These are phyloP conservation scores for Diadumene lineata DNA, from an alignment of 92 coral and sea anemone species.

Conservation along the genomic window DNA sequence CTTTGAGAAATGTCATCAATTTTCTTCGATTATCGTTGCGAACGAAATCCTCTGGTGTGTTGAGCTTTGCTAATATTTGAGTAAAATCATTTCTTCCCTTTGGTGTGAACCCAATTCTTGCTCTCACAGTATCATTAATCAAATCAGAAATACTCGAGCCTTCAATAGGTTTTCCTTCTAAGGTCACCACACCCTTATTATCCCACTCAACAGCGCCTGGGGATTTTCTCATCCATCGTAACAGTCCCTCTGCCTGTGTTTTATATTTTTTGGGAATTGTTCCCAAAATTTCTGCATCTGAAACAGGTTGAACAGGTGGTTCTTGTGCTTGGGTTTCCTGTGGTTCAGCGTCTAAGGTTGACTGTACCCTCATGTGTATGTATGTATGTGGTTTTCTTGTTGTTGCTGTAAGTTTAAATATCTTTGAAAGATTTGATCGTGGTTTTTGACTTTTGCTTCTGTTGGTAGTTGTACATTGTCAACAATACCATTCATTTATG, in stretches of 20 bases:
- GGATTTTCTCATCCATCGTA: slow-evolving; percentile 10
- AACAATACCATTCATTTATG: neutral
- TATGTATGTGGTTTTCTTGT: neutral
- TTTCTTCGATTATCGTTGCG: neutral
- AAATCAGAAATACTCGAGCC: slow-evolving; percentile 11
- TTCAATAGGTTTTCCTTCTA: neutral
- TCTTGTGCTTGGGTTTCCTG: slow-evolving; percentile 14
- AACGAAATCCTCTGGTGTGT: too few relatives aligned
- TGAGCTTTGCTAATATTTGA: neutral
- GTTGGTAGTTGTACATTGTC: neutral
- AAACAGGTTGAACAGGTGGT: neutral
- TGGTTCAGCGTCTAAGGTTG: too few relatives aligned
- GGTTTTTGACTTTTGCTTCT: neutral
- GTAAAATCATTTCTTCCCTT: too few relatives aligned
- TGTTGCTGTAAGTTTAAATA: slow-evolving; percentile 15
- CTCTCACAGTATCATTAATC: slow-evolving; percentile 9
- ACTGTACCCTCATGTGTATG: neutral
- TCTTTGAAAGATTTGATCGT: neutral
- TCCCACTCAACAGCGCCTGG: slow-evolving; percentile 11
- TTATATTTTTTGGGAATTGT: neutral
- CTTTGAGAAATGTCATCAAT: neutral
- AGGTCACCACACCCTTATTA: slow-evolving; percentile 1
- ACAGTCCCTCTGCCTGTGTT: neutral
- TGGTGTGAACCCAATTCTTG: slow-evolving; percentile 3
- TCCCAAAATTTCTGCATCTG: neutral